Percentiles rank a stretch among this genome's conserved stretches.
Evolutionary conservation across 1,140 invertebrate genomes (phyloP).

Genomic region (Meteorus sp.): DNA sequence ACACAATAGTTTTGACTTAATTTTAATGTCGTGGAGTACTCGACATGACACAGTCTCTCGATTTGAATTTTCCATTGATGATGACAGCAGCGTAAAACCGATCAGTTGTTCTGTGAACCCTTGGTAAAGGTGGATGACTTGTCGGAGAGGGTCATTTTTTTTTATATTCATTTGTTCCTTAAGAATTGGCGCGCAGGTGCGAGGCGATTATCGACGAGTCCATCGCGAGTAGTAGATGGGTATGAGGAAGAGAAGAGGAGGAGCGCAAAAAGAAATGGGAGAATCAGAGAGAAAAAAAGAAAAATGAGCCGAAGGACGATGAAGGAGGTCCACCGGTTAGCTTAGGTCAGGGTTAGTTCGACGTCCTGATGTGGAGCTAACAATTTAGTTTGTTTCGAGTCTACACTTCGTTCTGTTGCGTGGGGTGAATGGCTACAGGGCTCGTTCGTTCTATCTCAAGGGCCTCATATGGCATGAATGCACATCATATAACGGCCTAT

Average conservation of each 20-base stretch:
- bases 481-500: background rate
- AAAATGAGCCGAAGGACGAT: slow-evolving; percentile 15
- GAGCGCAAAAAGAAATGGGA: background rate
- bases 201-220: background rate
- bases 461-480: too few species aligned
- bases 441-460: too few species aligned
- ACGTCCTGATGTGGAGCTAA: slow-evolving; percentile 29
- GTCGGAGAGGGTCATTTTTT: too few species aligned
- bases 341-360: slow-evolving; percentile 41
- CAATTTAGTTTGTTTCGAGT: slow-evolving; percentile 32
- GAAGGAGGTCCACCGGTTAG: slow-evolving; percentile 32
- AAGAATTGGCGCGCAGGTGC: slow-evolving; percentile 11
- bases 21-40: too few species aligned
- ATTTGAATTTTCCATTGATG: too few species aligned
- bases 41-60: too few species aligned
- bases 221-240: background rate
- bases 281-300: slow-evolving; percentile 1
- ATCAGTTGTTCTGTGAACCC: background rate
- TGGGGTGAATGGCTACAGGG: too few species aligned
- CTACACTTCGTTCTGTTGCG: background rate
- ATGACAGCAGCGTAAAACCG: too few species aligned
- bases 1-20: too few species aligned
- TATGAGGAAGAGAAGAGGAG: background rate
- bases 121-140: background rate
- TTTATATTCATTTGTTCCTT: too few species aligned